Conservation (phyloP, 2,888 invertebrate species). For the Entomobrya multifasciata region DNA sequence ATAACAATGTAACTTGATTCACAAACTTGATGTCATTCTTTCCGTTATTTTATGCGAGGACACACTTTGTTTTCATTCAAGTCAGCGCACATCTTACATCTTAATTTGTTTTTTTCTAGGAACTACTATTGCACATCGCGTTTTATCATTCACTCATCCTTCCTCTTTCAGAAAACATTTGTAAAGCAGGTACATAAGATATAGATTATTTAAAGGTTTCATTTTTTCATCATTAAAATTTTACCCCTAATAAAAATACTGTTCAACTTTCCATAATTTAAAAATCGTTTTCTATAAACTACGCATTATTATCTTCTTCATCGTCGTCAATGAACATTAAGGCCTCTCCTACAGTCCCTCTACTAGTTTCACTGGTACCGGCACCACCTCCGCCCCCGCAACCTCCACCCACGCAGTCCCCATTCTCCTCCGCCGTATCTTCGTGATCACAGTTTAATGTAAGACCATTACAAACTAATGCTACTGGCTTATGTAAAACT, state of each 20-base stretch:
- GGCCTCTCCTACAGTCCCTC: conserved; percentile 12
- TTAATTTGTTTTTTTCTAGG: too few relatives aligned
- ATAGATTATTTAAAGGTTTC: too few relatives aligned
- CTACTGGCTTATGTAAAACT: not conserved
- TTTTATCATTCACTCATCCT: too few relatives aligned
- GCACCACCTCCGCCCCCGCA: not conserved
- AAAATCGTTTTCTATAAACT: not conserved
- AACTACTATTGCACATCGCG: too few relatives aligned
- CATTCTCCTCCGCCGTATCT: too few relatives aligned
- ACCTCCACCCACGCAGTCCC: not conserved
- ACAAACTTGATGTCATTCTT: too few relatives aligned
- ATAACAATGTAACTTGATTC: too few relatives aligned
- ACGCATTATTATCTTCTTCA: not conserved
- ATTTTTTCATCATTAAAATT: not conserved
- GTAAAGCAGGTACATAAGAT: not conserved
- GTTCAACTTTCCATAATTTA: not conserved
- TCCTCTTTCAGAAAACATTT: not conserved
- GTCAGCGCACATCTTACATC: too few relatives aligned
- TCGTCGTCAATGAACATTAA: conserved; percentile 44
- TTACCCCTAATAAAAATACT: conserved; percentile 10
- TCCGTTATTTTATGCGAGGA: too few relatives aligned
- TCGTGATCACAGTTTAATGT: conserved; percentile 1
- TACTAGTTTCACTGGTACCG: not conserved
- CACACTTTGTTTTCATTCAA: too few relatives aligned
- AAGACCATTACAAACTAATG: not conserved